Percentiles rank a stretch among this genome's conserved stretches.
Conservation (phyloP, 2,797 vertebrate genomes). For the Karalla daura region DNA sequence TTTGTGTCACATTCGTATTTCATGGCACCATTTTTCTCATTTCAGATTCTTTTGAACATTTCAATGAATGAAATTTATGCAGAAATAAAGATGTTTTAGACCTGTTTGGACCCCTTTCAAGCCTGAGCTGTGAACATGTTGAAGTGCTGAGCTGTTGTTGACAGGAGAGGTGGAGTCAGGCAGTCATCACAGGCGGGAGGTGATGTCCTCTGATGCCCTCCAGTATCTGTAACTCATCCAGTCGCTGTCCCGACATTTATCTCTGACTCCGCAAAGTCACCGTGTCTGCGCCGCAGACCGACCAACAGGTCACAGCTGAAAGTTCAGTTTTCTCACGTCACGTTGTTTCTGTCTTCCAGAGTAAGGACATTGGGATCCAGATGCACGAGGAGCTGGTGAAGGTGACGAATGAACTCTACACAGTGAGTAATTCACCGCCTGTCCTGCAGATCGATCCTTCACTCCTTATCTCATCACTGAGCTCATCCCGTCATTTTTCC, state of each 20-base stretch:
- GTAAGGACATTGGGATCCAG: constrained; percentile 98
- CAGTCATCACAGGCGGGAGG: neutral
- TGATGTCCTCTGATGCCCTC: constrained; percentile 3
- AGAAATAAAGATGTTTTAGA: too few species aligned
- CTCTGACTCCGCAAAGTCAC: constrained; percentile 15
- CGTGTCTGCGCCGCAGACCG: neutral
- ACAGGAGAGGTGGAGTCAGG: neutral
- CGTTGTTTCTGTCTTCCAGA: constrained; percentile 84
- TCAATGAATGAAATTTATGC: neutral
- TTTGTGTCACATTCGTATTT: too few species aligned
- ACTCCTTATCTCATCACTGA: constrained; percentile 27
- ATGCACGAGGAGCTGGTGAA: constrained; percentile 99
- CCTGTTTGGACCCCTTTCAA: too few species aligned
- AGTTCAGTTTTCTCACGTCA: constrained; percentile 18
- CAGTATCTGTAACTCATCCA: constrained; percentile 11
- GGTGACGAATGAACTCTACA: constrained; percentile 98
- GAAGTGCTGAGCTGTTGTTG: neutral
- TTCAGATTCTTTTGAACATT: too few species aligned
- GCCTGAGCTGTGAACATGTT: too few species aligned
- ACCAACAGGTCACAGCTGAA: constrained; percentile 22
- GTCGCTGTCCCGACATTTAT: neutral
- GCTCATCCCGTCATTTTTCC: constrained; percentile 7
- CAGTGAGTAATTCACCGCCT: constrained; percentile 85
- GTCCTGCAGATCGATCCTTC: constrained; percentile 44
- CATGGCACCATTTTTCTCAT: too few species aligned